Evolutionary conservation across 2,797 vertebrate species (phyloP).

Genomic region (Coracias cyanogaster): DNA sequence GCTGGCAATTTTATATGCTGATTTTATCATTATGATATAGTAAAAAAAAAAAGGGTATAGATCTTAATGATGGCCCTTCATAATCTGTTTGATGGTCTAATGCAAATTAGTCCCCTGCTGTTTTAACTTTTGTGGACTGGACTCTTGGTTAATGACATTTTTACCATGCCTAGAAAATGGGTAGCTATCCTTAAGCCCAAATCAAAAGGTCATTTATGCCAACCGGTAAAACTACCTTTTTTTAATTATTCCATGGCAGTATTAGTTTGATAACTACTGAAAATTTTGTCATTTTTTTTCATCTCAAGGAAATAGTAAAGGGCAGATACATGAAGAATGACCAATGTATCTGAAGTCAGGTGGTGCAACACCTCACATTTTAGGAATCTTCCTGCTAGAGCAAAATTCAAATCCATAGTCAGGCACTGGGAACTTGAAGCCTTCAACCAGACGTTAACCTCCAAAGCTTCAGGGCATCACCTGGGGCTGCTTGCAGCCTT

Average conservation of each 20-base stretch:
- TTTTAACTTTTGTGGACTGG: not conserved
- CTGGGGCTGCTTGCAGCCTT: fast-evolving
- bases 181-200: not conserved
- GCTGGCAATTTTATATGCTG: not conserved
- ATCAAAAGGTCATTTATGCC: not conserved
- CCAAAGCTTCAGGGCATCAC: not conserved
- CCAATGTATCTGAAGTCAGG: not conserved
- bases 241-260: not conserved
- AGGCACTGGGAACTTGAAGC: not conserved
- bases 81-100: not conserved
- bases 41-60: too few species aligned
- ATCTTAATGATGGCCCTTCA: not conserved
- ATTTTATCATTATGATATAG: not conserved
- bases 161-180: not conserved
- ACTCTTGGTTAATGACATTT: not conserved
- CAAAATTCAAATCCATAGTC: not conserved
- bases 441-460: not conserved
- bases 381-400: not conserved
- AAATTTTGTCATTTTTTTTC: not conserved
- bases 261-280: not conserved
- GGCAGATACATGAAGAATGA: not conserved
- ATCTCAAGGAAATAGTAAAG: not conserved
- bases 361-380: not conserved
- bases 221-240: not conserved
- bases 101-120: not conserved